These are phyloP conservation scores for Drosophila atroscutellata DNA, from an alignment of 2,888 invertebrate genomes.

Conservation along the genomic window DNA sequence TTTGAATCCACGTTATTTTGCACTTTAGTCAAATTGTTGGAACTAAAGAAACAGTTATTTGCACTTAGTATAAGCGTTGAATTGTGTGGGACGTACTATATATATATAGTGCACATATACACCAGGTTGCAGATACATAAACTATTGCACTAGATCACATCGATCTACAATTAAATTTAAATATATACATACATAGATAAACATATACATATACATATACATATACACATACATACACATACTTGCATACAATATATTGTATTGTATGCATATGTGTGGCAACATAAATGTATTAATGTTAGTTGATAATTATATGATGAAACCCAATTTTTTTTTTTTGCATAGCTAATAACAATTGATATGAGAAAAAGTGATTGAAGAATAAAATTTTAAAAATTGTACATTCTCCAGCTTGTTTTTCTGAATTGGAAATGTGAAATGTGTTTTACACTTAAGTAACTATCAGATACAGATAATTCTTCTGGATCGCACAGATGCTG, in stretches of 20 bases:
- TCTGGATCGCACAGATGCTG: neutral
- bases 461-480: neutral
- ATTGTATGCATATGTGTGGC: slow-evolving; percentile 31
- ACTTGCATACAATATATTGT: slow-evolving; percentile 11
- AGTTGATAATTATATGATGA: slow-evolving; percentile 59
- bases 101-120: slow-evolving; percentile 10
- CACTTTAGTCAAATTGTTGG: slow-evolving; percentile 71
- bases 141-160: slow-evolving; percentile 57
- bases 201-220: slow-evolving; percentile 32
- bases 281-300: slow-evolving; percentile 67
- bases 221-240: slow-evolving; percentile 11
- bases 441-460: neutral
- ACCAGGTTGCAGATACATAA: slow-evolving; percentile 57
- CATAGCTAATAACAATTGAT: slow-evolving; percentile 75
- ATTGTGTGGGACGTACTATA: slow-evolving; percentile 26
- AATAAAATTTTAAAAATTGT: slow-evolving; percentile 71
- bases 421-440: neutral
- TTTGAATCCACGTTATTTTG: slow-evolving; percentile 31
- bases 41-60: slow-evolving; percentile 40
- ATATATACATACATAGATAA: slow-evolving; percentile 36
- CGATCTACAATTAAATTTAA: slow-evolving; percentile 37
- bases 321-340: slow-evolving; percentile 66
- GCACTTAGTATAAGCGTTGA: slow-evolving; percentile 52
- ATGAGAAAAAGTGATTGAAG: slow-evolving; percentile 75
- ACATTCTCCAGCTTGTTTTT: neutral